Conservation (phyloP, 2,888 invertebrate genomes). For the Dynastes grantii region DNA sequence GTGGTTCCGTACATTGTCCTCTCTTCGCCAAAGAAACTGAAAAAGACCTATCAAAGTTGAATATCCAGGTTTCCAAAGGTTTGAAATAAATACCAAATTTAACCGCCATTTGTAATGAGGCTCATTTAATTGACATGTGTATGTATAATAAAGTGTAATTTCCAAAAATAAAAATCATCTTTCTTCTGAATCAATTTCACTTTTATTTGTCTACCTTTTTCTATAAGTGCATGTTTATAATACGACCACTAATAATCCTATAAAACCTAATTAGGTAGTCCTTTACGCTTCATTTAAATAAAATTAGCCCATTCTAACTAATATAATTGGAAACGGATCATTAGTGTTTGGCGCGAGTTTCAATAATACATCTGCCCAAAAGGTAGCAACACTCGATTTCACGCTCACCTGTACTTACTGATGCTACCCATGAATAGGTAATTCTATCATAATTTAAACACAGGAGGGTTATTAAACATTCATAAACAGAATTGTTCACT, state of each 20-base stretch:
- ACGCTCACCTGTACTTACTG: constrained; percentile 28
- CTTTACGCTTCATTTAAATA: constrained; percentile 40
- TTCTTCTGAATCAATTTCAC: background rate
- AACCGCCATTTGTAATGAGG: no score
- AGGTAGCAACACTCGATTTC: constrained; percentile 20
- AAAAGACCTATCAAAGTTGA: no score
- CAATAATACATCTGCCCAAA: constrained; percentile 22
- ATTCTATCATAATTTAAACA: constrained; percentile 30
- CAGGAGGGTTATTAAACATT: background rate
- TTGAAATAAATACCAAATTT: no score
- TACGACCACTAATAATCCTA: background rate
- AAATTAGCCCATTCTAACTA: constrained; percentile 35
- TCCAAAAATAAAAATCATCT: background rate
- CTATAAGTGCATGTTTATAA: constrained; percentile 3
- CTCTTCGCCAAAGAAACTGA: no score
- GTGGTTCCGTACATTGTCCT: no score
- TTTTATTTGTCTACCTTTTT: background rate
- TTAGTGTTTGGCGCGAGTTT: constrained; percentile 35
- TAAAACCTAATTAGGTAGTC: constrained; percentile 27
- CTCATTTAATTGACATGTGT: no score
- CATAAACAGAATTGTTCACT: background rate
- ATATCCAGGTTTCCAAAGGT: no score
- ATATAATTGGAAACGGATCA: constrained; percentile 40
- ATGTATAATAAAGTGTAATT: no score
- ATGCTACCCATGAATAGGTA: constrained; percentile 28